Base-by-base conservation (phyloP, 2,888 invertebrate species). In the Pristionchus entomophagus region DNA sequence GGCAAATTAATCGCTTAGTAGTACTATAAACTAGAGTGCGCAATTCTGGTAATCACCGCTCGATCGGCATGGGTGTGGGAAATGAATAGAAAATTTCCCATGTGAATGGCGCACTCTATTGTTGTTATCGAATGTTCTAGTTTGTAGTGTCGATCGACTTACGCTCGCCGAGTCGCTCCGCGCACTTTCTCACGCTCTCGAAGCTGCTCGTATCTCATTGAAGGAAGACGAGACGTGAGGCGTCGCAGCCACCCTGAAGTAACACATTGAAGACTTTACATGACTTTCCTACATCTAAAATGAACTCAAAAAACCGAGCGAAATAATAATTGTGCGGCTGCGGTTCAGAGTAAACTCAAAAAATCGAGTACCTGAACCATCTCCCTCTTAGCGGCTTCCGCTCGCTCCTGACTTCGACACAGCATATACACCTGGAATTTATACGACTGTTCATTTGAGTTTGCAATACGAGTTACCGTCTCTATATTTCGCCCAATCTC, bases 351-450 rank as follows among this genome's bases (percentile, higher is more conserved):
- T n/a, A n/a, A n/a, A n/a, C n/a, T n/a, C n/a, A 56, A 56, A 8
- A 1, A 69, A 35, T 65, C 3, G 53, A 82, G 86, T 35, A 89
- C 88, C 82, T 86, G 86, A 22, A 90, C 89, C 53, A 93, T 88
- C 29, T 88, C 77, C 12, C 88, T 78, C 26, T 84, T 87, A 2
- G 92, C 92, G 8, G 89, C 90, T 26, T 89, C 87, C 1, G 91
- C 92, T 10, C 88, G 87, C 29, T 91, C 89, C 59, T 89, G 89
- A 82, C 80, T 88, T 8, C 93, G 88, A 84, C 93, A 92, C 8
- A 92, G 85, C 91, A 93, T 89, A 87, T 93, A 93, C 3, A 91
- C 90, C 89, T 91, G 49, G 17, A 87, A 5, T 62, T 10, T 4
- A 56, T 1, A 10, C 1, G n/a, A n/a, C n/a, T n/a, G n/a, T n/a